Conservation (phyloP, 2,888 invertebrate genomes). For the Phragmatobia fuliginosa region DNA sequence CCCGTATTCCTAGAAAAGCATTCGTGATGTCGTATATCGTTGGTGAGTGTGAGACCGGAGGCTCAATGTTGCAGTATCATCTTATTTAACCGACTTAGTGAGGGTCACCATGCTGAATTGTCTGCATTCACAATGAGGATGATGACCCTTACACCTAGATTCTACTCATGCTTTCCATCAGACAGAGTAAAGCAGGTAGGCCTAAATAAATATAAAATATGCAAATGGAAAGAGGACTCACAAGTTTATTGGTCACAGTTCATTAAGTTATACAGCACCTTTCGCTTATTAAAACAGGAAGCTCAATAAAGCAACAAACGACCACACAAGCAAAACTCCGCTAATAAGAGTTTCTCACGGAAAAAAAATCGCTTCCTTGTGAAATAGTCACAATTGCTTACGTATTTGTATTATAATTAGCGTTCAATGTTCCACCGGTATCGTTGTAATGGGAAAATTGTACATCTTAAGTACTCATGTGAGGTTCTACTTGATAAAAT, state of each 20-base stretch:
- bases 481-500: slow-evolving; percentile 15
- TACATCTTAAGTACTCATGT: slow-evolving; percentile 17
- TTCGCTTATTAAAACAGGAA: slow-evolving; percentile 51
- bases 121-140: too few species aligned
- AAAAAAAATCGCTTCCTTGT: slow-evolving; percentile 48
- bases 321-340: slow-evolving; percentile 31
- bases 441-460: slow-evolving; percentile 16
- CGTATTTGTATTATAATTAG: slow-evolving; percentile 31
- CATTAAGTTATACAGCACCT: slow-evolving; percentile 23
- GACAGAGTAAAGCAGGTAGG: too few species aligned
- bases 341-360: slow-evolving; percentile 43
- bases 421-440: slow-evolving; percentile 20
- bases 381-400: slow-evolving; percentile 37
- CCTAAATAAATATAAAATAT: background rate
- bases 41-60: too few species aligned
- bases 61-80: too few species aligned
- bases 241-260: slow-evolving; percentile 7
- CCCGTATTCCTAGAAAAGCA: too few species aligned
- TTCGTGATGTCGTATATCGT: too few species aligned
- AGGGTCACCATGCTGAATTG: too few species aligned
- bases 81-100: too few species aligned
- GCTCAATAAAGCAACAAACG: slow-evolving; percentile 17
- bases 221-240: background rate
- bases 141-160: too few species aligned
- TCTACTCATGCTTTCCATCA: too few species aligned